phyloP scores from a whole-genome alignment of 2,888 invertebrate genomes.

The Cataglyphis livida region DNA sequence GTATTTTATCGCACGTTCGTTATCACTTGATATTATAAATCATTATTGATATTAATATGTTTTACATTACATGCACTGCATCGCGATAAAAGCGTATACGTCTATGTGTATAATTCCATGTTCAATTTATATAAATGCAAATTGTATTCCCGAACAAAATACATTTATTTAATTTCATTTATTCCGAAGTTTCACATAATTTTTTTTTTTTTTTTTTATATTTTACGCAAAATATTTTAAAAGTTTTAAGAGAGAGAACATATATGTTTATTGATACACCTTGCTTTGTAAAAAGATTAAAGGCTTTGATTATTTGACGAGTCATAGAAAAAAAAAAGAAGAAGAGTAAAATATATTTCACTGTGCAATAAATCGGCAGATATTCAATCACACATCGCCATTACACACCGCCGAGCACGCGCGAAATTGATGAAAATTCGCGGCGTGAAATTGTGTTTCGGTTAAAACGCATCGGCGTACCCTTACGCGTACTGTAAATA shows the following conservation, averaged over 20 bases:
- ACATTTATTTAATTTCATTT: not conserved
- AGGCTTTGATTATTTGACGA: constrained; percentile 9
- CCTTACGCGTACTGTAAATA: constrained; percentile 50
- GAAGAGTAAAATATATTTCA: not conserved
- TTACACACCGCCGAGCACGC: constrained; percentile 34
- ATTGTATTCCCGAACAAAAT: not conserved
- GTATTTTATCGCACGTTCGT: not conserved
- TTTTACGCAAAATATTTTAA: not conserved
- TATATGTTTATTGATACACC: not conserved
- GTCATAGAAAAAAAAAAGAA: not conserved
- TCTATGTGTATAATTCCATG: not conserved
- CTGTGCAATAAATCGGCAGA: constrained; percentile 25
- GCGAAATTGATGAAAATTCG: constrained; percentile 52
- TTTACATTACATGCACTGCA: not conserved
- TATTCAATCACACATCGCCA: constrained; percentile 36
- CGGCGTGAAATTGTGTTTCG: constrained; percentile 32
- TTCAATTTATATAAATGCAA: not conserved
- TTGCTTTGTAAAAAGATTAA: not conserved
- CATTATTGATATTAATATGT: constrained; percentile 7
- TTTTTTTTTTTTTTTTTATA: not conserved
- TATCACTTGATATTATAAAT: not conserved
- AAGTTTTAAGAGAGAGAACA: not conserved
- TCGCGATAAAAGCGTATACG: not conserved
- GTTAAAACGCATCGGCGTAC: constrained; percentile 39
- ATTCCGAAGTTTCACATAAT: not conserved